Percentiles rank a stretch among this genome's conserved stretches.
These are phyloP conservation scores for Xenops minutus DNA, from an alignment of 2,797 vertebrate species.

Conservation along the genomic window DNA sequence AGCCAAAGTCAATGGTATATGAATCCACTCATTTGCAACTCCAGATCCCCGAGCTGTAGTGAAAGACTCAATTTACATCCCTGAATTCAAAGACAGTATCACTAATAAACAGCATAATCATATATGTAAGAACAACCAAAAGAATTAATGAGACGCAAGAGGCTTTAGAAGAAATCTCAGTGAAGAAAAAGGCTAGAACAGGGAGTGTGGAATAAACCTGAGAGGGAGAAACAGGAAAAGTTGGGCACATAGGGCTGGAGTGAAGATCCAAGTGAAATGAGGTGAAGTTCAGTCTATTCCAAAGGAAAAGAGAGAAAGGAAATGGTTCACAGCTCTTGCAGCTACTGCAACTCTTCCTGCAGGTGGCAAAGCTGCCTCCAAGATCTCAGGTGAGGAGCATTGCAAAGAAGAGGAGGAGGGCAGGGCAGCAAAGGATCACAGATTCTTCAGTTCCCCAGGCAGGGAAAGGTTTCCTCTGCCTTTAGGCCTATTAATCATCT, in stretches of 20 bases:
- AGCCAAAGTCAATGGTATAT: neutral
- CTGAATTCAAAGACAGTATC: neutral
- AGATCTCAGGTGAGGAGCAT: neutral
- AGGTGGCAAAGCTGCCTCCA: neutral
- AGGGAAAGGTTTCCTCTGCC: neutral
- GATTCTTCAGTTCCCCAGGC: neutral
- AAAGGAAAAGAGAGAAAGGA: neutral
- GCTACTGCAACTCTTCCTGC: neutral
- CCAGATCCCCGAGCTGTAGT: neutral
- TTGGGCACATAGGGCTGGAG: neutral
- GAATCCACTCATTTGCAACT: neutral
- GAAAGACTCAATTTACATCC: neutral
- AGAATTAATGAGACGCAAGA: neutral
- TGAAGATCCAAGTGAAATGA: neutral
- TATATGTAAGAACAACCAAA: neutral
- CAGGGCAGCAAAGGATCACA: neutral
- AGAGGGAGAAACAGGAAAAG: neutral
- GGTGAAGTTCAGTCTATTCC: neutral
- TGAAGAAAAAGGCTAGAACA: neutral
- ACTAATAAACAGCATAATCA: neutral
- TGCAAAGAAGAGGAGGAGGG: neutral
- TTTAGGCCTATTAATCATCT: accelerated
- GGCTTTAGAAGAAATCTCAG: neutral
- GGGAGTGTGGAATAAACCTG: neutral
- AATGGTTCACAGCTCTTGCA: neutral